Percentiles rank a stretch among this genome's conserved stretches.
Conservation (phyloP, 2,113 vertebrate genomes). For the Pelmatolapia mariae region DNA sequence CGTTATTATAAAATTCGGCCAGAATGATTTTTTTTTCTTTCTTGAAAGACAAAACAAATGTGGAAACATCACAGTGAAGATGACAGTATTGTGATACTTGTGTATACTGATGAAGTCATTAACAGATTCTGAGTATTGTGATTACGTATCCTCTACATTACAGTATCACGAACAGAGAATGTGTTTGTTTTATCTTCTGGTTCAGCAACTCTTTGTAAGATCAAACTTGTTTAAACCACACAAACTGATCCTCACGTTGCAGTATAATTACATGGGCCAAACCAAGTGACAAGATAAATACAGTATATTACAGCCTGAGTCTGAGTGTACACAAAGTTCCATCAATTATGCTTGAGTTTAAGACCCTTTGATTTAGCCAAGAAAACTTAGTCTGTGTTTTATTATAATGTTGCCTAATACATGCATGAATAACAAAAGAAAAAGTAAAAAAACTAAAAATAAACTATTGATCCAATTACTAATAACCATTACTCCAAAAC, state of each 20-base stretch:
- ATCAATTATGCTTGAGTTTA: too few species aligned
- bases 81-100: neutral
- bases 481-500: too few species aligned
- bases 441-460: too few species aligned
- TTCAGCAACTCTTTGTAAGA: neutral
- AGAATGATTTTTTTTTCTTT: neutral
- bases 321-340: neutral
- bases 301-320: neutral
- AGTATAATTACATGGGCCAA: neutral
- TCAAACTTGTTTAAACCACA: neutral
- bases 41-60: neutral
- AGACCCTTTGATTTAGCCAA: neutral
- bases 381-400: neutral
- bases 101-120: neutral
- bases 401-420: neutral
- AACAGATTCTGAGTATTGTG: neutral
- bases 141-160: neutral
- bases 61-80: neutral
- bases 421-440: accelerated
- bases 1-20: accelerated
- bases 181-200: neutral
- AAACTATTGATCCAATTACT: too few species aligned
- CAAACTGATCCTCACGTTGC: neutral
- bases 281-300: neutral
- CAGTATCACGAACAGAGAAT: neutral